Evolutionary conservation across 2,888 invertebrate genomes (phyloP), one percentile per base, ranked within the genome.

Genomic region (Ischnus inquisitorius): DNA sequence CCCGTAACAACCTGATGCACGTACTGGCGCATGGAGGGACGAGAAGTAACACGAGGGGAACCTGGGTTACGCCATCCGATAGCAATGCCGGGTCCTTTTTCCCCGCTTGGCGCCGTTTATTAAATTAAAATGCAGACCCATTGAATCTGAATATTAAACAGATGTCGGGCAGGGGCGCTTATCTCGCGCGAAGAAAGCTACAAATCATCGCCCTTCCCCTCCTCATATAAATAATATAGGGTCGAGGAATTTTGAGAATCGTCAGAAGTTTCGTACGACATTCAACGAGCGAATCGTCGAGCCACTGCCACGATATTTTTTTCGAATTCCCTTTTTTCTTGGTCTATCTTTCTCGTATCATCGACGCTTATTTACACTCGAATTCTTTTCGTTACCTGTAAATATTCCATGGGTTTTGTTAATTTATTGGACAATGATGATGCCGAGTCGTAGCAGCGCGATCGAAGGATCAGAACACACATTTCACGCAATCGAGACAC

Each of bases 1-100:
- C 80, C 34, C 69, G 71, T 84, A 84, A 82, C 84, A 82, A 84
- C 84, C 84, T 84, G 84, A 82, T 84, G 84, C 82, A 82, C 84
- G 75, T 82, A 78, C 65, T 60, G 28, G 43, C 79, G 19, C n/a
- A 39, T n/a, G 60, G 25, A 51, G 65, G 68, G 39, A 39, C 57
- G 60, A 39, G n/a, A 10, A 34, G 57, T 25, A 28, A 48, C 68
- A 34, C 48, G 34, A 68, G 51, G 48, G 28, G 14, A 60, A 28
- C 57, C 25, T 28, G 6, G 0, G 28, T 60, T 28, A n/a, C 14
- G 28, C 25, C 5, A n/a, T 28, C 14, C 57, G 14, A 14, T 12
- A 60, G 25, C 14, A 60, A 3, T n/a, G 12, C 57, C 57, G n/a
- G 57, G 3, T 34, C 34, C 34, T 34, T 34, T 34, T 6, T 34